Base-by-base conservation (phyloP, 2,797 vertebrate genomes). In the Poecilia velifera region DNA sequence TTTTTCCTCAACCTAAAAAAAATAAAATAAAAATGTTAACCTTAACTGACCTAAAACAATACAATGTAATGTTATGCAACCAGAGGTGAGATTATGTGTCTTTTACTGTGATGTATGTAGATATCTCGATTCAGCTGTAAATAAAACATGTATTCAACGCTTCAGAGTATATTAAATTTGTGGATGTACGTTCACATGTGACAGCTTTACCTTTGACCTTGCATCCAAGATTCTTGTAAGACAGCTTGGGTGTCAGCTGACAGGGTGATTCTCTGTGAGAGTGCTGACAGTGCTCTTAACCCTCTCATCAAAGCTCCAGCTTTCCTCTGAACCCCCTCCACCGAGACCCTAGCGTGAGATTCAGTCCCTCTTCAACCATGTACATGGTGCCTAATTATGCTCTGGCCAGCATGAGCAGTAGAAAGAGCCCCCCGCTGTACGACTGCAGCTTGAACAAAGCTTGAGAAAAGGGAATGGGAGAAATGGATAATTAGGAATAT, bases 401-500 rank as follows among this genome's bases (percentile, higher is more conserved):
- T 79, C 12, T 86, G 82, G 84, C 83, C 87, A 84, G 85, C 84
- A 77, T 66, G 90, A 88, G 87, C 79, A 76, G 85, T 28, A 84
- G 83, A 88, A 72, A 80, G 71, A 90, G 75, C 79, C 80, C 87
- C 68, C 82, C 68, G 1, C 72, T 71, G 74, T 79, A 77, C 0
- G 36, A 83, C 82, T 90, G 75, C 34, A 85, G 78, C 89, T 85
- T 79, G 73, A 82, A 87, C 90, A 91, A 84, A 73, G 76, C 73
- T 51, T 79, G 77, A 78, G 71, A 89, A 78, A 84, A 55, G 53
- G 74, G 81, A 86, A 86, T 57, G 10, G 76, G 76, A 82, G 74
- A 84, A 76, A 87, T 68, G 76, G 85, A 79, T 95, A 93, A 95
- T 95, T 95, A 95, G 85, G 84, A 94, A 93, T 91, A 73, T 86